Evolutionary conservation across 30 jellyfish, hydroid and myxozoan genomes (phyloP).

Genomic region (Aurelia aurita complex sp. Pacific): DNA sequence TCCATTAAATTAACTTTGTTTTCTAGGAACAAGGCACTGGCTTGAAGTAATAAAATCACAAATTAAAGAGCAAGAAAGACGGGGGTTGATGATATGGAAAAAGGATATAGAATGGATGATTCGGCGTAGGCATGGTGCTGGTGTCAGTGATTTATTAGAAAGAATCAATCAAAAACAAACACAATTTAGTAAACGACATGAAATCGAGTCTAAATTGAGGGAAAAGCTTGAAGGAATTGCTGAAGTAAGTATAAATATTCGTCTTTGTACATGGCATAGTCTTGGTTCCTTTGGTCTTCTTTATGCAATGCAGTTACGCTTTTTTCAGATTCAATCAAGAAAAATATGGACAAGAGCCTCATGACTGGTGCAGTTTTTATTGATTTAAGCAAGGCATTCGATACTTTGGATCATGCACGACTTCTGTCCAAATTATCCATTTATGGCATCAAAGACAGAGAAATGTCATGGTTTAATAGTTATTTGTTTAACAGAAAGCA

Average conservation of each 20-base stretch:
- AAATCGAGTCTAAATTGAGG: constrained; percentile 2
- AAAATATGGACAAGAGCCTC: too few species aligned
- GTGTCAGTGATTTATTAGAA: neutral
- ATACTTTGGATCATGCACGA: too few species aligned
- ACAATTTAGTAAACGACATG: neutral
- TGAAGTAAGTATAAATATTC: constrained; percentile 4
- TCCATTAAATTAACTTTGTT: neutral
- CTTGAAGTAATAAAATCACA: constrained; percentile 19
- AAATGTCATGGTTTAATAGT: too few species aligned
- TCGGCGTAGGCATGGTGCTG: constrained; percentile 15
- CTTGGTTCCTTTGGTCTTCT: too few species aligned
- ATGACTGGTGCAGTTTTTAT: too few species aligned
- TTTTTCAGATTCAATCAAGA: too few species aligned
- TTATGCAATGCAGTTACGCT: too few species aligned
- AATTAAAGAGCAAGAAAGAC: constrained; percentile 38
- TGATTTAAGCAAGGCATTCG: too few species aligned
- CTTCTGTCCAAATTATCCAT: too few species aligned
- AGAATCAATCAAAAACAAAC: constrained; percentile 14
- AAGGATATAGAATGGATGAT: constrained; percentile 33
- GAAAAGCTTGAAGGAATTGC: neutral
- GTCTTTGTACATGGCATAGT: too few species aligned
- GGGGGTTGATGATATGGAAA: constrained; percentile 29
- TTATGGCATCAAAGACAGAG: too few species aligned
- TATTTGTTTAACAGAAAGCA: too few species aligned
- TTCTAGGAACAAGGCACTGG: constrained; percentile 37